Conservation (phyloP, 37 sponge, comb jelly and placozoan species). For the Crambe crambe region DNA sequence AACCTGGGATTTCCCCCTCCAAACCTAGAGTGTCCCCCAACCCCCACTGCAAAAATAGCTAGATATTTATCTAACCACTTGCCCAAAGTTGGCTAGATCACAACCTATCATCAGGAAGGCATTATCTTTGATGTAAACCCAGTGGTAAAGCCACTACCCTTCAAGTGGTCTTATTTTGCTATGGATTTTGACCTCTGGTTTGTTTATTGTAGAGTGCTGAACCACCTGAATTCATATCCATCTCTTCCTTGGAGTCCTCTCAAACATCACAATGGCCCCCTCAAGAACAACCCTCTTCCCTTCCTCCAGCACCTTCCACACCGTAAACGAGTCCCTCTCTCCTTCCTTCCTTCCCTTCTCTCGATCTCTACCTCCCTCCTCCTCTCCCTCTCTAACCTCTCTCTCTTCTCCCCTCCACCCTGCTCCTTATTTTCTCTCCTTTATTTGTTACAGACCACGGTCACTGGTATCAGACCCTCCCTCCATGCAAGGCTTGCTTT, state of each 20-base stretch:
- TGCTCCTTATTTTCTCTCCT: neutral
- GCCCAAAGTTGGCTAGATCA: too few relatives aligned
- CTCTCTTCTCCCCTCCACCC: neutral
- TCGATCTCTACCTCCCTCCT: neutral
- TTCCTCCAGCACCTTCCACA: constrained; percentile 9
- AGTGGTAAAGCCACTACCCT: too few relatives aligned
- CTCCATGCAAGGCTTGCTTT: constrained; percentile 16
- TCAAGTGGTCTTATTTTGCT: too few relatives aligned
- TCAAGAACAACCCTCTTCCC: neutral
- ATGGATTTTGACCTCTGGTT: too few relatives aligned
- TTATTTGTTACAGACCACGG: constrained; percentile 16
- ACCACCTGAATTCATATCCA: constrained; percentile 26
- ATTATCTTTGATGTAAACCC: too few relatives aligned
- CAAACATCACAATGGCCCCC: constrained; percentile 64
- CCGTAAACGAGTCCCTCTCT: constrained; percentile 1
- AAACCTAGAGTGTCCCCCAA: too few relatives aligned
- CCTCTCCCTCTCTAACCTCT: neutral
- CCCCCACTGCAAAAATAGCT: too few relatives aligned
- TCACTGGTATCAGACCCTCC: constrained; percentile 15
- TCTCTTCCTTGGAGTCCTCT: constrained; percentile 52
- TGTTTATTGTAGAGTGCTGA: constrained; percentile 41
- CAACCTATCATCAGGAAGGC: too few relatives aligned
- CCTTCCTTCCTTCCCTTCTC: neutral
- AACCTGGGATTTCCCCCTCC: too few relatives aligned
- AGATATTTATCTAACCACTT: too few relatives aligned